Evolutionary conservation across 2,797 vertebrate genomes (phyloP).

Genomic region (Acrossocheilus fasciatus): DNA sequence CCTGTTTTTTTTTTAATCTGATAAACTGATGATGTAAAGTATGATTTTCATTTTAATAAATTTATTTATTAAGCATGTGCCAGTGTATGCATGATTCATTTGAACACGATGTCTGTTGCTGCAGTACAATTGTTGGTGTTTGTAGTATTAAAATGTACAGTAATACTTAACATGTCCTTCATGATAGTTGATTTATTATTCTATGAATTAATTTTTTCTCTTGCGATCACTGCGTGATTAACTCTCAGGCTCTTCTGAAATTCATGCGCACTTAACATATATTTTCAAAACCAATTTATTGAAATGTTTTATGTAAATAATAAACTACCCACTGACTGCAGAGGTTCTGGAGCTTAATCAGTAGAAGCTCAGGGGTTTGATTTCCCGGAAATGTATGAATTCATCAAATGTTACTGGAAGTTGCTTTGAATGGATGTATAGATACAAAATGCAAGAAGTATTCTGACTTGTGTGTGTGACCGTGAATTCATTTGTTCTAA

Average conservation of each 20-base stretch:
- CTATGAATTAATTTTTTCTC: not conserved
- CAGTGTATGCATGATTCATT: not conserved
- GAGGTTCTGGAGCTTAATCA: not conserved
- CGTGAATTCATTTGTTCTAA: too few species aligned
- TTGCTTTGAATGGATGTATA: too few species aligned
- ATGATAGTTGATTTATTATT: not conserved
- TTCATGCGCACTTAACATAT: not conserved
- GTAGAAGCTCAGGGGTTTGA: too few species aligned
- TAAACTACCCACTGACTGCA: not conserved
- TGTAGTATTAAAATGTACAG: too few species aligned
- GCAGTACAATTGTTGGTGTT: not conserved
- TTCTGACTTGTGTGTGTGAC: too few species aligned
- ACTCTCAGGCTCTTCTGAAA: not conserved
- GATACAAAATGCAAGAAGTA: too few species aligned
- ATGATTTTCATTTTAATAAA: slow-evolving; percentile 43
- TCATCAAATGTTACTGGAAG: too few species aligned
- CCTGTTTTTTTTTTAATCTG: not conserved
- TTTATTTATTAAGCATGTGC: slow-evolving; percentile 33
- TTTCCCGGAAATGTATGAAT: not conserved
- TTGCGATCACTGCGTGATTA: too few species aligned
- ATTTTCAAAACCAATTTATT: not conserved
- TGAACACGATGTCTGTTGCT: not conserved
- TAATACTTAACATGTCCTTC: not conserved
- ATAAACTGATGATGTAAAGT: not conserved
- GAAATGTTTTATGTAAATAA: not conserved